These are phyloP conservation scores for Anguilla rostrata DNA, from an alignment of 2,113 vertebrate species.

Conservation along the genomic window DNA sequence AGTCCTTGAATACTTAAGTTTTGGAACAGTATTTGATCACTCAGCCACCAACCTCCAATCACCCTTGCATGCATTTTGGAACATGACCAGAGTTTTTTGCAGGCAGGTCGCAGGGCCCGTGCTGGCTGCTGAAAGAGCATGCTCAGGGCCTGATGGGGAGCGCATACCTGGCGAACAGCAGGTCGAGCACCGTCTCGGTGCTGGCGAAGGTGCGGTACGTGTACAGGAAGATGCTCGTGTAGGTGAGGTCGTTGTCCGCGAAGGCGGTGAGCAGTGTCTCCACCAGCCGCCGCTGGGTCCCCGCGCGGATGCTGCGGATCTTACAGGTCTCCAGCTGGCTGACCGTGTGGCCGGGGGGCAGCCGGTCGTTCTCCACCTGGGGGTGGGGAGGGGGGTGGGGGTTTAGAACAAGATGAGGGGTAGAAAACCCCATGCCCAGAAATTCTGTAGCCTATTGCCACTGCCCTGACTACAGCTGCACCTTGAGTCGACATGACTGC, in stretches of 20 bases:
- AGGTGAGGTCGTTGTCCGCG: constrained; percentile 91
- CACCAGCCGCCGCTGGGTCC: constrained; percentile 90
- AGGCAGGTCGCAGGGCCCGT: too few species aligned
- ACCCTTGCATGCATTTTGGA: neutral
- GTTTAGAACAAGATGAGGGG: neutral
- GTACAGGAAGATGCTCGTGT: constrained; percentile 92
- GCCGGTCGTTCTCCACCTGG: constrained; percentile 80
- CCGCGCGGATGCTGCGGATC: constrained; percentile 90
- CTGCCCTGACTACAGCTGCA: neutral
- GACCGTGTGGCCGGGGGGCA: constrained; percentile 87
- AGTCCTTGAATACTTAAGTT: neutral
- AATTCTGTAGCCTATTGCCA: neutral
- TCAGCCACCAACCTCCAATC: neutral
- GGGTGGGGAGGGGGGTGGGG: neutral
- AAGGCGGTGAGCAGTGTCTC: constrained; percentile 90
- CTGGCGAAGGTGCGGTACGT: constrained; percentile 87
- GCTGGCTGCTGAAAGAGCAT: neutral
- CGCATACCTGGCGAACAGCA: constrained; percentile 83
- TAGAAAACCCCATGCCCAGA: constrained; percentile 32
- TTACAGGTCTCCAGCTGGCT: constrained; percentile 92
- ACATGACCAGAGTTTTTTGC: neutral
- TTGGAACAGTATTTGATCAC: neutral
- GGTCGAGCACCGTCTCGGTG: constrained; percentile 79
- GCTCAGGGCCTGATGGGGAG: neutral
- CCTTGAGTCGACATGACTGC: neutral